These are phyloP conservation scores for Odontophorus gujanensis DNA, from an alignment of 2,113 vertebrate species.

Conservation along the genomic window DNA sequence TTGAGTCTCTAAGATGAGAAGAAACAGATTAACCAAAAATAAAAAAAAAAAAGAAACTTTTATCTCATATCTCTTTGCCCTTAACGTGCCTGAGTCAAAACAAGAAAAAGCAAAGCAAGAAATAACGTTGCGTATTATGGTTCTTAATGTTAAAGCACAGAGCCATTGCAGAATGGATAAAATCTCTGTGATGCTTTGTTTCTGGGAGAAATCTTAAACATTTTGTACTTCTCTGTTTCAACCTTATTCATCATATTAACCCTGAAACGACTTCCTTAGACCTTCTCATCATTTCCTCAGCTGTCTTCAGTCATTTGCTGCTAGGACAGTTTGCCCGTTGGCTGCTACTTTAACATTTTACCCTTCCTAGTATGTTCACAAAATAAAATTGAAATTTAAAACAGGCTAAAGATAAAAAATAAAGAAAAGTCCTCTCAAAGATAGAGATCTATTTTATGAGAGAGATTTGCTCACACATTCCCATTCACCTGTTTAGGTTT, in stretches of 20 bases:
- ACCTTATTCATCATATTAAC: not conserved
- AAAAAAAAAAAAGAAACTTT: not conserved
- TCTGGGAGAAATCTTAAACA: not conserved
- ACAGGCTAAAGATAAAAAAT: not conserved
- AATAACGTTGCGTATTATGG: not conserved
- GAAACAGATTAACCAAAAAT: not conserved
- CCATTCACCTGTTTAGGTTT: not conserved
- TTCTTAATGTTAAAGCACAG: not conserved
- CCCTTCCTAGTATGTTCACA: not conserved
- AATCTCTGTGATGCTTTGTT: not conserved
- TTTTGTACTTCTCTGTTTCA: not conserved
- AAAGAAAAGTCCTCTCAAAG: not conserved
- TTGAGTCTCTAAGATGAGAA: not conserved
- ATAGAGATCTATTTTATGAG: not conserved
- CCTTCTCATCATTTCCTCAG: not conserved
- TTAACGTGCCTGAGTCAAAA: not conserved
- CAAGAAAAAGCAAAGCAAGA: not conserved
- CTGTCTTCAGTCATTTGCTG: accelerated
- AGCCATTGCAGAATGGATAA: not conserved
- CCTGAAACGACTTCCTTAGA: not conserved
- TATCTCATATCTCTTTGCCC: not conserved
- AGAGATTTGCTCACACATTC: not conserved
- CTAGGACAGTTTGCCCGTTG: not conserved
- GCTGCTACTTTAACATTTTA: not conserved
- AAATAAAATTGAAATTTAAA: not conserved